A percentile compares a stretch with the other conserved stretches of the same genome.
These are phyloP conservation scores for Drosophila eohydei DNA, from an alignment of 2,888 invertebrate species.

Conservation along the genomic window DNA sequence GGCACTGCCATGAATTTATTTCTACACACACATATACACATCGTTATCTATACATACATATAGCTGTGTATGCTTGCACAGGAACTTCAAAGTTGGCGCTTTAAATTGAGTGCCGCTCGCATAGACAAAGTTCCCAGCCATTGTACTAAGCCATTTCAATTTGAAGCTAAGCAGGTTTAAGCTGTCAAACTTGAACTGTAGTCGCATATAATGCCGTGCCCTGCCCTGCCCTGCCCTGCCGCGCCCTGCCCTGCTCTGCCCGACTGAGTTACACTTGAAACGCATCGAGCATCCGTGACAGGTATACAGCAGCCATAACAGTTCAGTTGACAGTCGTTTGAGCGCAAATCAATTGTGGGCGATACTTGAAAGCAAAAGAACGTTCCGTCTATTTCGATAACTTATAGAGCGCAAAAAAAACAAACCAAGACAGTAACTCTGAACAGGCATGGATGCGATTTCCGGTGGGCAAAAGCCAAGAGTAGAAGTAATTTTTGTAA, in stretches of 20 bases:
- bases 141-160: conserved; percentile 49
- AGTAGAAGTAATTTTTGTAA: not conserved
- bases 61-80: not conserved
- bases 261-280: conserved; percentile 5
- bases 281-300: conserved; percentile 2
- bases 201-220: conserved; percentile 2
- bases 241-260: not conserved
- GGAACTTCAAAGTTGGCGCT: conserved; percentile 48
- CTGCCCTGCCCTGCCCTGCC: not conserved
- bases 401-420: not conserved
- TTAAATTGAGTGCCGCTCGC: conserved; percentile 47
- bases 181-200: conserved; percentile 49
- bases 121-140: conserved; percentile 43
- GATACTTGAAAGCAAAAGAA: not conserved
- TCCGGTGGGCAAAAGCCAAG: not conserved
- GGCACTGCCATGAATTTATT: conserved; percentile 25
- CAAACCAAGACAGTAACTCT: not conserved
- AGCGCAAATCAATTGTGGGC: conserved; percentile 5
- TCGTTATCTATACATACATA: not conserved
- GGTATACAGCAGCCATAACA: conserved; percentile 5
- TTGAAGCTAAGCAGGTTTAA: conserved; percentile 54
- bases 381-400: not conserved
- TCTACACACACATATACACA: not conserved
- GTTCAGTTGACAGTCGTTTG: conserved; percentile 14
- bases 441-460: not conserved